Evolutionary conservation across 2,797 vertebrate species (phyloP).

Genomic region (Pyrocephalus nanus): DNA sequence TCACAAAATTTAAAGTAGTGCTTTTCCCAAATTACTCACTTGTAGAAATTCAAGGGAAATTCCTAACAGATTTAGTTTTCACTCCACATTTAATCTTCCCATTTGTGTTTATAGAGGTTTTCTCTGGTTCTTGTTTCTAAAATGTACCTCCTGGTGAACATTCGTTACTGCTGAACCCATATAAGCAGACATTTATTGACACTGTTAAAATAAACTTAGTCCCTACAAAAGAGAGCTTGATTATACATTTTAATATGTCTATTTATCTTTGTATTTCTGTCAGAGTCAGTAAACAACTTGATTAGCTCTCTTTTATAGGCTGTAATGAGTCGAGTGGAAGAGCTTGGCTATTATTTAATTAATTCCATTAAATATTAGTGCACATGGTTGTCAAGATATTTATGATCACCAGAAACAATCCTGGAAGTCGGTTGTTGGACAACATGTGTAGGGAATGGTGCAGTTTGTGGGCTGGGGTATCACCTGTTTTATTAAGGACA

Average conservation of each 20-base stretch:
- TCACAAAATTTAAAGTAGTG: constrained; percentile 32
- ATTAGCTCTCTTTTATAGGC: constrained; percentile 45
- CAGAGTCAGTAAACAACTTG: constrained; percentile 39
- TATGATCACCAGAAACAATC: not conserved
- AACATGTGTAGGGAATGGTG: not conserved
- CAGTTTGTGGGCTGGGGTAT: not conserved
- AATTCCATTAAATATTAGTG: constrained; percentile 49
- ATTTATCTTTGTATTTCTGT: constrained; percentile 61
- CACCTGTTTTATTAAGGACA: not conserved
- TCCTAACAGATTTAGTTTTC: constrained; percentile 53
- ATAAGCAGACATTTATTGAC: constrained; percentile 58
- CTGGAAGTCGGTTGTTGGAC: not conserved
- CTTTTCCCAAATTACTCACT: constrained; percentile 36
- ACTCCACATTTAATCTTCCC: not conserved
- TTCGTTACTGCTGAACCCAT: constrained; percentile 10
- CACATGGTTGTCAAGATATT: not conserved
- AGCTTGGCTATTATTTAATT: constrained; percentile 37
- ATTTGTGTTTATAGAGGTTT: not conserved
- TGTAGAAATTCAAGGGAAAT: constrained; percentile 38
- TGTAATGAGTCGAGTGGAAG: not conserved
- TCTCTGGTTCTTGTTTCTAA: constrained; percentile 32
- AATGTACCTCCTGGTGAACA: constrained; percentile 39
- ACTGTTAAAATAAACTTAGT: constrained; percentile 57
- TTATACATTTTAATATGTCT: constrained; percentile 59
- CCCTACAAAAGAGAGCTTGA: constrained; percentile 29